Percentiles rank a stretch among this genome's conserved stretches.
These are phyloP conservation scores for Chironomus tepperi DNA, from an alignment of 1,140 invertebrate genomes.

Conservation along the genomic window DNA sequence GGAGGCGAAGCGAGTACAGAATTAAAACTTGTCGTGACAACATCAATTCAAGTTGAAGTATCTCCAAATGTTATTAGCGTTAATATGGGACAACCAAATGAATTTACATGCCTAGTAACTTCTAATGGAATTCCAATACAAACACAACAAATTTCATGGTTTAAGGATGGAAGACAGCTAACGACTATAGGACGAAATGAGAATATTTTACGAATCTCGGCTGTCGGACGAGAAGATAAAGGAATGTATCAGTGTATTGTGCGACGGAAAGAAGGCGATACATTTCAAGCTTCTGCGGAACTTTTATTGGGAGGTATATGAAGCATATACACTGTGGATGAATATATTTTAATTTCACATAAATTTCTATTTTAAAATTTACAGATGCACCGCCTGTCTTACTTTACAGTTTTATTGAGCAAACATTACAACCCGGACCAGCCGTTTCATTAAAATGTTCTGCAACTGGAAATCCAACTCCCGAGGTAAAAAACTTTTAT, in stretches of 20 bases:
- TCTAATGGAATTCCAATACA: conserved; percentile 38
- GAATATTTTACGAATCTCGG: conserved; percentile 54
- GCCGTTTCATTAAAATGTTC: conserved; percentile 77
- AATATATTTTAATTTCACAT: not conserved
- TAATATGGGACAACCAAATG: conserved; percentile 64
- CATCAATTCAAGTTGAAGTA: conserved; percentile 61
- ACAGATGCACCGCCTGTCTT: conserved; percentile 74
- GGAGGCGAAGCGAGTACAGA: conserved; percentile 55
- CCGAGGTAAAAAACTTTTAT: conserved; percentile 42
- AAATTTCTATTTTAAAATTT: conserved; percentile 30
- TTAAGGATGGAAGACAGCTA: conserved; percentile 63
- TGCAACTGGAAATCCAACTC: conserved; percentile 76
- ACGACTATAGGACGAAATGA: conserved; percentile 53
- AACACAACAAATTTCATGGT: conserved; percentile 49
- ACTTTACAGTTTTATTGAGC: conserved; percentile 73
- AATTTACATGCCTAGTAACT: conserved; percentile 60
- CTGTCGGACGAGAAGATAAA: conserved; percentile 64
- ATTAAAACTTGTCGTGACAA: conserved; percentile 51
- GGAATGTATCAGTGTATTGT: conserved; percentile 85
- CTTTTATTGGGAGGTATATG: conserved; percentile 68
- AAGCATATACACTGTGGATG: not conserved
- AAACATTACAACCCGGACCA: conserved; percentile 74
- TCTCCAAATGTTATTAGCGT: conserved; percentile 60
- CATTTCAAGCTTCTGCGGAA: conserved; percentile 69
- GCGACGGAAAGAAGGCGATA: conserved; percentile 60